A percentile compares a stretch with the other conserved stretches of the same genome.
Evolutionary conservation across 2,888 invertebrate species (phyloP).

Genomic region (Scaptomyza tumidula): DNA sequence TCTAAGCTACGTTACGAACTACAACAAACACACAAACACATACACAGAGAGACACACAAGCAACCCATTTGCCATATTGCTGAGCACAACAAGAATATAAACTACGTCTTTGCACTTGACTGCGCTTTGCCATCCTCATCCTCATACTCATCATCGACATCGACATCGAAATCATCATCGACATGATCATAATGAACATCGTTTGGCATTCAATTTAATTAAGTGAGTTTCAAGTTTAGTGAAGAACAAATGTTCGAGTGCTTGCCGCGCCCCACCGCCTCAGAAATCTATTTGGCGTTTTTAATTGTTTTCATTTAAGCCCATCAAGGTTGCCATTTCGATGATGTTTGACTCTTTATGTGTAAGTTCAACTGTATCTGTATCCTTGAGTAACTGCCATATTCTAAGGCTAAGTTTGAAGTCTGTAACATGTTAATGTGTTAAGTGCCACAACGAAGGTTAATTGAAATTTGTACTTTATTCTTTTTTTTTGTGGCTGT

Average conservation of each 20-base stretch:
- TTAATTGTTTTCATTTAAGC: constrained; percentile 66
- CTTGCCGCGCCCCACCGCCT: constrained; percentile 23
- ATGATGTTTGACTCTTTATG: constrained; percentile 48
- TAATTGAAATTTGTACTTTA: constrained; percentile 45
- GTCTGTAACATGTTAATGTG: constrained; percentile 26
- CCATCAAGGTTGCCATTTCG: constrained; percentile 52
- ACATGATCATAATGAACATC: constrained; percentile 14
- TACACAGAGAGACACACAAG: constrained; percentile 1
- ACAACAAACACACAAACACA: not conserved
- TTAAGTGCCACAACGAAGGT: constrained; percentile 30
- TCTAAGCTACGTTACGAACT: constrained; percentile 31
- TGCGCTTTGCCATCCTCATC: constrained; percentile 51
- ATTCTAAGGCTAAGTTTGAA: constrained; percentile 1
- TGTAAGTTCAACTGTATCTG: constrained; percentile 7
- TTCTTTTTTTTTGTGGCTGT: constrained; percentile 5
- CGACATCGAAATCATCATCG: constrained; percentile 1
- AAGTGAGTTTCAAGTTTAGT: constrained; percentile 53
- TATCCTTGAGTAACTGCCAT: constrained; percentile 21
- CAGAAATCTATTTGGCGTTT: constrained; percentile 29
- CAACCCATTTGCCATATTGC: constrained; percentile 62
- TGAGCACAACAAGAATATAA: constrained; percentile 20
- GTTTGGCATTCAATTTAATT: constrained; percentile 73
- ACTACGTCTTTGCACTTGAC: constrained; percentile 59
- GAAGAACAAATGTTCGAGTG: constrained; percentile 20
- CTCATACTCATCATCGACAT: constrained; percentile 6